Evolutionary conservation across 2,888 invertebrate species (phyloP).

Genomic region (Lissocephala sabroskyi): DNA sequence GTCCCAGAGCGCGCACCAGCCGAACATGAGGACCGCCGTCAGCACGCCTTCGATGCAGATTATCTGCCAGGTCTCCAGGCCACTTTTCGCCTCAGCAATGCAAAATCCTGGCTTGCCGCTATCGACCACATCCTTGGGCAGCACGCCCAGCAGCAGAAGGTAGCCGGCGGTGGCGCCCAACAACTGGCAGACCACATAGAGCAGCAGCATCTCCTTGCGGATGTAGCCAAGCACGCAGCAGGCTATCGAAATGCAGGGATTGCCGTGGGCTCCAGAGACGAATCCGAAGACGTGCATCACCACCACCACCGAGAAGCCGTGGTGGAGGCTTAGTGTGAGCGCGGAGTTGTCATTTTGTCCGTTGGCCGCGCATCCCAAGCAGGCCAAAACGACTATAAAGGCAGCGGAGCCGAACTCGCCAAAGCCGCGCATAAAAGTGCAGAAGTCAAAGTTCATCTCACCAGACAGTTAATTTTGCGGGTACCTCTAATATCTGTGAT

Average conservation of each 20-base stretch:
- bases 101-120: constrained; percentile 23
- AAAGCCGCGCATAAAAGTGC: constrained; percentile 26
- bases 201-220: constrained; percentile 16
- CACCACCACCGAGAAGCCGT: constrained; percentile 33
- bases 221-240: constrained; percentile 42
- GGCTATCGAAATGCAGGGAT: constrained; percentile 42
- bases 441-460: constrained; percentile 9
- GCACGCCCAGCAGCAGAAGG: constrained; percentile 24
- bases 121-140: constrained; percentile 24
- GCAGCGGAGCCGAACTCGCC: constrained; percentile 32
- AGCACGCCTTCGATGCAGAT: constrained; percentile 33
- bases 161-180: constrained; percentile 33
- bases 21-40: constrained; percentile 31
- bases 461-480: too few species aligned
- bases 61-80: constrained; percentile 23
- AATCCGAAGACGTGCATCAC: constrained; percentile 47
- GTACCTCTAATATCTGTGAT: too few species aligned
- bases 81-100: constrained; percentile 22
- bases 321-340: constrained; percentile 24
- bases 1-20: constrained; percentile 54
- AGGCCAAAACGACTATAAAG: constrained; percentile 30
- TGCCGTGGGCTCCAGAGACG: constrained; percentile 48
- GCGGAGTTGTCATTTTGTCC: neutral
- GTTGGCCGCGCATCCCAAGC: constrained; percentile 23
- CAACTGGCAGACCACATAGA: constrained; percentile 36